Evolutionary conservation across 2,797 vertebrate species (phyloP).

Genomic region (Oreochromis grahami): DNA sequence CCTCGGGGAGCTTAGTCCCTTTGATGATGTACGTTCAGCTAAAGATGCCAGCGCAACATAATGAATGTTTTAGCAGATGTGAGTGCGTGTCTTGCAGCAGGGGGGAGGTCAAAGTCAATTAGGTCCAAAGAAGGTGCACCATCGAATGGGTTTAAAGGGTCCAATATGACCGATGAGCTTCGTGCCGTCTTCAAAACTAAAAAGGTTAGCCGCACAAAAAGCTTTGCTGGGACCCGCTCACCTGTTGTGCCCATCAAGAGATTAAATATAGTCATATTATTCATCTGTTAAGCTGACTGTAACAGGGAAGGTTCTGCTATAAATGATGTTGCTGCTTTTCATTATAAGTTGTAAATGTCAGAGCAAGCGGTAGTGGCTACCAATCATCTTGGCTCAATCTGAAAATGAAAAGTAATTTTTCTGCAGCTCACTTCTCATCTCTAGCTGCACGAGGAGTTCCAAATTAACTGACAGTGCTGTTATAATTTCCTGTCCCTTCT

Average conservation of each 20-base stretch:
- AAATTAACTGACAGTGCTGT: slow-evolving; percentile 8
- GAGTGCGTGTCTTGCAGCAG: neutral
- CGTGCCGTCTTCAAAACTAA: neutral
- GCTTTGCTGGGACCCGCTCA: neutral
- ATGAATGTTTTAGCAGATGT: slow-evolving; percentile 28
- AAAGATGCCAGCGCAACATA: slow-evolving; percentile 15
- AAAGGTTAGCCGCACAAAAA: slow-evolving; percentile 4
- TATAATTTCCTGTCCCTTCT: slow-evolving; percentile 27
- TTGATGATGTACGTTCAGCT: slow-evolving; percentile 39
- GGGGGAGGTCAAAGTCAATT: neutral
- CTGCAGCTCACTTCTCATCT: neutral
- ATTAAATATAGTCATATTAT: slow-evolving; percentile 18
- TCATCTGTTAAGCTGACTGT: slow-evolving; percentile 8
- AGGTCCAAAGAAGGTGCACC: neutral
- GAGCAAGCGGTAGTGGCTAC: neutral
- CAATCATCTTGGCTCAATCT: slow-evolving; percentile 23
- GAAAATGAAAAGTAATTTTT: neutral
- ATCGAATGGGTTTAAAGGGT: neutral
- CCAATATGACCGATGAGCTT: neutral
- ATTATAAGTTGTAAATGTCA: slow-evolving; percentile 54
- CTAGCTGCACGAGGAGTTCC: neutral
- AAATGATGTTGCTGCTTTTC: slow-evolving; percentile 13
- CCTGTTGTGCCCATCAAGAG: neutral
- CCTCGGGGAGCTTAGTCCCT: slow-evolving; percentile 37
- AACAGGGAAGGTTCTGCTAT: neutral